Conservation (phyloP, 2,888 invertebrate species). For the Cheilosia scutellata region DNA sequence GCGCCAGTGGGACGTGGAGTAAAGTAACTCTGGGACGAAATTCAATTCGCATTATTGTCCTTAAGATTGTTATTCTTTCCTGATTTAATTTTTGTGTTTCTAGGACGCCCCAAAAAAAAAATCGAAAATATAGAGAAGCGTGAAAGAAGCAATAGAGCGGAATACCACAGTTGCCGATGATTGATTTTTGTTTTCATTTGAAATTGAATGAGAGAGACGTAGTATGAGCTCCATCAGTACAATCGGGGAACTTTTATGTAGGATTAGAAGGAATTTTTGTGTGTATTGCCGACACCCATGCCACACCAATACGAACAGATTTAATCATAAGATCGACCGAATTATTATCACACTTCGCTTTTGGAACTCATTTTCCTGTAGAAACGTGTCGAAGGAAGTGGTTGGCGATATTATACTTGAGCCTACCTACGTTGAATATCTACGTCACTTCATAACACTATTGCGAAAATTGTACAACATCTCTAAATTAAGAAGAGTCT, state of each 20-base stretch:
- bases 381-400: no score
- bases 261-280: conserved; percentile 27
- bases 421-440: no score
- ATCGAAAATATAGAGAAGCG: neutral
- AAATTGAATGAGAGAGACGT: conserved; percentile 58
- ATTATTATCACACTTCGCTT: conserved; percentile 62
- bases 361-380: conserved; percentile 15
- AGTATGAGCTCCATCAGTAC: neutral
- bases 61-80: conserved; percentile 74
- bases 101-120: neutral
- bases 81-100: conserved; percentile 73
- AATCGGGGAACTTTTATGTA: neutral
- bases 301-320: conserved; percentile 11
- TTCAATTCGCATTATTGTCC: conserved; percentile 76
- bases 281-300: conserved; percentile 13
- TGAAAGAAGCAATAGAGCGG: conserved; percentile 66
- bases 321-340: conserved; percentile 53
- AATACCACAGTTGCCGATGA: conserved; percentile 74
- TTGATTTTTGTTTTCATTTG: conserved; percentile 75
- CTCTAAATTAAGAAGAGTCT: no score
- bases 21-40: conserved; percentile 47
- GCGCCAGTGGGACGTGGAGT: conserved; percentile 23
- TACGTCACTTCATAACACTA: no score
- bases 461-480: no score
- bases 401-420: no score